Evolutionary conservation across 2,113 vertebrate species (phyloP), one percentile per base, ranked within the genome.

Genomic region (Burhinus oedicnemus): DNA sequence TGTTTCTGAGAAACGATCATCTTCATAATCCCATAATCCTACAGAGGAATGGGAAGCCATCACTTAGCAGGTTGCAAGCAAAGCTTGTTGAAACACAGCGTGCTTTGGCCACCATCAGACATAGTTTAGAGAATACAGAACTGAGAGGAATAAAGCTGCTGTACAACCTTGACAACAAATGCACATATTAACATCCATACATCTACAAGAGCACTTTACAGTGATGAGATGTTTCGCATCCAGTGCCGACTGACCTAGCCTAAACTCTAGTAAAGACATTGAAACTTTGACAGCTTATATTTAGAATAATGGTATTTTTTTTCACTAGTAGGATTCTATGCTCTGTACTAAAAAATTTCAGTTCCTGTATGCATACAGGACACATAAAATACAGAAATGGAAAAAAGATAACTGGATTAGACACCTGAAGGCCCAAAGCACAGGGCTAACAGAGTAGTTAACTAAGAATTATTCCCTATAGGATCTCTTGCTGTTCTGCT

Each of bases 121-220:
- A 38, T 21, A 47, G 30, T 25, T 62, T 19, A 62, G 64, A 81
- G 54, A n/a, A 34, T 29, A 40, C 54, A 74, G 18, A 58, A 52
- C 26, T 7, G 11, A 49, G 26, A n/a, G 3, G 12, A 57, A 57
- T 47, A 52, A 71, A 61, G 32, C 36, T 64, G 47, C 62, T 58
- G 16, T 20, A 44, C 62, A 81, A 68, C 34, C 72, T 25, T 19
- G 34, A 71, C 29, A 81, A 62, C 29, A 52, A 76, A 57, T 11
- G 13, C 12, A 8, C 10, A 6, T 26, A 30, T 49, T 66, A 55
- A 57, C 71, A 61, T 3, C 29, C 0, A 1, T 13, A 25, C 11
- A 40, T 38, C 66, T 45, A 52, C 44, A 75, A 75, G 38, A 78
- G 27, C n/a, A 36, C 16, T 72, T 58, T 34, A 34, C 64, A 64